Evolutionary conservation across 2,113 vertebrate genomes (phyloP).

Genomic region (Climacteris rufus): DNA sequence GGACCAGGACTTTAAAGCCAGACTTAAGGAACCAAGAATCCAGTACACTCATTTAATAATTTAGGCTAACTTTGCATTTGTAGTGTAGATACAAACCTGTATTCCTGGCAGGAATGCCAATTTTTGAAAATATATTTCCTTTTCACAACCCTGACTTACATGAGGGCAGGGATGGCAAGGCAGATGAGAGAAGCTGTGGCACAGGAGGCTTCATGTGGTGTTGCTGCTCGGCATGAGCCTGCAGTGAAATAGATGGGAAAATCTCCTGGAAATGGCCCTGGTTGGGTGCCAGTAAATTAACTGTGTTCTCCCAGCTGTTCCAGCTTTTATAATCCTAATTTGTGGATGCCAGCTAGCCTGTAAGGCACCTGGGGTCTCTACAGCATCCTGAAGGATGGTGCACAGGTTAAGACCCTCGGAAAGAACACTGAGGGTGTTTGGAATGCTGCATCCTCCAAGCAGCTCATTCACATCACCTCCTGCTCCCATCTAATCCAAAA

Average conservation of each 20-base stretch:
- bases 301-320: neutral
- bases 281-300: neutral
- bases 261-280: neutral
- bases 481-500: neutral
- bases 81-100: neutral
- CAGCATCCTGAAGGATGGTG: neutral
- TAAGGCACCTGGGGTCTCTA: neutral
- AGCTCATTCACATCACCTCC: neutral
- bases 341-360: neutral
- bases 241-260: neutral
- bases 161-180: neutral
- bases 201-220: neutral
- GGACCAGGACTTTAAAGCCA: neutral
- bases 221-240: neutral
- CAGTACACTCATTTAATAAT: neutral
- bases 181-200: neutral
- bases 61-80: neutral
- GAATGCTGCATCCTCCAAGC: neutral
- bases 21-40: neutral
- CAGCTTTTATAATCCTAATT: neutral
- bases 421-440: neutral
- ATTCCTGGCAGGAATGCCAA: neutral
- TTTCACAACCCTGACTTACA: neutral
- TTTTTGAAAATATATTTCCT: neutral
- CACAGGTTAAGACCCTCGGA: accelerated